phyloP scores from a whole-genome alignment of 2,113 vertebrate species.

The Dipodomys merriami region DNA sequence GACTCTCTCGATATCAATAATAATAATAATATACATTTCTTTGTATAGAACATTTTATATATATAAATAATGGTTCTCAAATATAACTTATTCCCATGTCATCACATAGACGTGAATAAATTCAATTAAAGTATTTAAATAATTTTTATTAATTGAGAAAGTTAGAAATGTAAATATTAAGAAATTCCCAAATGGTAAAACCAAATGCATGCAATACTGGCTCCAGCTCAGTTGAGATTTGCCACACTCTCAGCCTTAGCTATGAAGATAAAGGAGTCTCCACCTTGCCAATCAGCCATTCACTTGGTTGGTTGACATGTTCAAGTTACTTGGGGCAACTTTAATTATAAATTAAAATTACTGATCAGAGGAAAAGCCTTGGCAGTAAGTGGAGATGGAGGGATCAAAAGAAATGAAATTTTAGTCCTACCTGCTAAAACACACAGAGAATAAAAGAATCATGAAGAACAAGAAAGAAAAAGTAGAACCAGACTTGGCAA shows the following conservation, averaged over 20 bases:
- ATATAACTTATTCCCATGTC: neutral
- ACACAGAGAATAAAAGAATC: slow-evolving; percentile 37
- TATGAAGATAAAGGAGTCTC: neutral
- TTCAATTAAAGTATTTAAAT: neutral
- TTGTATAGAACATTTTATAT: neutral
- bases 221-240: neutral
- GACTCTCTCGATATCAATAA: neutral
- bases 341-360: slow-evolving; percentile 59
- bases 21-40: neutral
- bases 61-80: slow-evolving; percentile 46
- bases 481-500: slow-evolving; percentile 50
- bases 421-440: neutral
- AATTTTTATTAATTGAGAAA: slow-evolving; percentile 24
- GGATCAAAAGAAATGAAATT: slow-evolving; percentile 48
- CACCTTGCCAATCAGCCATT: neutral
- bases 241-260: neutral
- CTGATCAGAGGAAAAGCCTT: neutral
- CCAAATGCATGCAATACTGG: neutral
- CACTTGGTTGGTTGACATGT: neutral
- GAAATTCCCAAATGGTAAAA: neutral
- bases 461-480: neutral
- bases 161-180: neutral
- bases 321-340: neutral
- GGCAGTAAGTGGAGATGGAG: neutral
- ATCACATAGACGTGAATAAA: slow-evolving; percentile 5